Evolutionary conservation across 2,113 vertebrate genomes (phyloP).

Genomic region (Harpagus bidentatus): DNA sequence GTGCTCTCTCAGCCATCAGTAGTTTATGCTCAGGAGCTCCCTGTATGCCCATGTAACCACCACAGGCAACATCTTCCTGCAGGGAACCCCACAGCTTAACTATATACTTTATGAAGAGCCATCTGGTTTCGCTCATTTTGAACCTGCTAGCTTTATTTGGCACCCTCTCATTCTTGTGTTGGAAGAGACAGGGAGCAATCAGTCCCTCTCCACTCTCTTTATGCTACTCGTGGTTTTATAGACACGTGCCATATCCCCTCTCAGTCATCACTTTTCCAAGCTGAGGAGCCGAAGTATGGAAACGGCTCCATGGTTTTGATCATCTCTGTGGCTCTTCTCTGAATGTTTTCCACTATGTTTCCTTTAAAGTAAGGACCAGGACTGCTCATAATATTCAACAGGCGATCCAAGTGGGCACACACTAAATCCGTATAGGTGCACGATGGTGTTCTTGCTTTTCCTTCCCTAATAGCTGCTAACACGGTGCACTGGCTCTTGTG

Average conservation of each 20-base stretch:
- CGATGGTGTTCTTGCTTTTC: neutral
- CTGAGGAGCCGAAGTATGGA: neutral
- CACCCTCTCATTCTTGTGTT: neutral
- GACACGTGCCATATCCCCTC: neutral
- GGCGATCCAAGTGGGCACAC: neutral
- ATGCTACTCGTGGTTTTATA: neutral
- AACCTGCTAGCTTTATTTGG: neutral
- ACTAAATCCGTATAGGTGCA: neutral
- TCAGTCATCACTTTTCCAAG: neutral
- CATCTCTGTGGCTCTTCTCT: neutral
- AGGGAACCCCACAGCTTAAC: slow-evolving; percentile 32
- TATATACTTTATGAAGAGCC: neutral
- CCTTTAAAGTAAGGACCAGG: neutral
- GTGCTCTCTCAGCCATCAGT: neutral
- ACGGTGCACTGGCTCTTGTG: neutral
- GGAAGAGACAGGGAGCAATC: neutral
- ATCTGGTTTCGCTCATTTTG: slow-evolving; percentile 24
- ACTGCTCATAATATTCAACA: neutral
- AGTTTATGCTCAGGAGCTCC: neutral
- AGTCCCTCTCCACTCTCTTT: neutral
- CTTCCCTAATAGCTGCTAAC: neutral
- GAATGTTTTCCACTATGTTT: neutral
- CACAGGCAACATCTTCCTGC: neutral
- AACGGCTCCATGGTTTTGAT: neutral
- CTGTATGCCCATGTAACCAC: neutral